These are phyloP conservation scores for Eurypyga helias DNA, from an alignment of 2,113 vertebrate genomes.

Conservation along the genomic window DNA sequence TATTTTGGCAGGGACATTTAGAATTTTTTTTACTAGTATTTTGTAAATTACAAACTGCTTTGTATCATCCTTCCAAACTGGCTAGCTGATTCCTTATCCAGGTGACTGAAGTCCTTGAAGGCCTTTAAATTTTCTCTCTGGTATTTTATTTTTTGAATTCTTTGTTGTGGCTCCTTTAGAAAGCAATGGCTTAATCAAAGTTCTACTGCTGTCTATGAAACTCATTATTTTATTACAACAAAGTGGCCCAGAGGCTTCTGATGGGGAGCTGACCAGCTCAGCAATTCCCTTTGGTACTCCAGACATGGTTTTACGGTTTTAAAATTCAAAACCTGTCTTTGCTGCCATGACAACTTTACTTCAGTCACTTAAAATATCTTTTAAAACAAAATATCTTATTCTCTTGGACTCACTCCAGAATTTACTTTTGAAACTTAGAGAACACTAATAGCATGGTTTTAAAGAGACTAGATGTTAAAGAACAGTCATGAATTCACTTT, in stretches of 20 bases:
- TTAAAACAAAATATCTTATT: background rate
- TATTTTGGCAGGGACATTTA: background rate
- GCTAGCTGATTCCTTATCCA: background rate
- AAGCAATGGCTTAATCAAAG: background rate
- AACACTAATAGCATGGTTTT: background rate
- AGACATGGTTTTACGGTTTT: background rate
- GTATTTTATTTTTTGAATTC: background rate
- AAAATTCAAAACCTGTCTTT: background rate
- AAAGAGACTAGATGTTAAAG: background rate
- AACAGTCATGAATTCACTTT: background rate
- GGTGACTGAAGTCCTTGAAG: background rate
- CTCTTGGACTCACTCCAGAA: background rate
- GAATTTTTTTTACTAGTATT: background rate
- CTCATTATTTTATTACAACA: background rate
- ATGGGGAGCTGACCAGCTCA: background rate
- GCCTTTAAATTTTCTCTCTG: background rate
- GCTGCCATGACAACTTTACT: background rate
- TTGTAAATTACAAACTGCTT: background rate
- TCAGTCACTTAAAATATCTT: background rate
- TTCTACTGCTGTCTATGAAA: background rate
- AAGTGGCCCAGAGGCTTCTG: background rate
- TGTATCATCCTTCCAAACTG: background rate
- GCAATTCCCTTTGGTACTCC: background rate
- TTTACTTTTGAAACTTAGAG: background rate
- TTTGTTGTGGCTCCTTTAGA: background rate